Evolutionary conservation across 2,797 vertebrate genomes (phyloP).

Genomic region (Spea hammondii): DNA sequence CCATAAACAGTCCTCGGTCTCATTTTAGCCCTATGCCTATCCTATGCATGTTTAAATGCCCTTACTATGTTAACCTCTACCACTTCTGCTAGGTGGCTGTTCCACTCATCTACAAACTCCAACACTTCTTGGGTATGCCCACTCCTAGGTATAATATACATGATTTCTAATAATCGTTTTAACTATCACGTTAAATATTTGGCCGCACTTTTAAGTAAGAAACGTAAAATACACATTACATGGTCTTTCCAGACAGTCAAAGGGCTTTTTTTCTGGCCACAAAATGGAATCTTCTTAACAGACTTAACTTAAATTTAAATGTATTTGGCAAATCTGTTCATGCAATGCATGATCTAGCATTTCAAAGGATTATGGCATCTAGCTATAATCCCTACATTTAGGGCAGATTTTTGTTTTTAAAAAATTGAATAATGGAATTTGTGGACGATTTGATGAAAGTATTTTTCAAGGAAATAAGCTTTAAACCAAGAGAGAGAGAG

Average conservation of each 20-base stretch:
- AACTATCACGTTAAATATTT: no score
- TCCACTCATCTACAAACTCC: no score
- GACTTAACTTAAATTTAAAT: constrained; percentile 32
- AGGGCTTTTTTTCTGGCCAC: not conserved
- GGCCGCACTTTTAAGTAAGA: no score
- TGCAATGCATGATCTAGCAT: constrained; percentile 18
- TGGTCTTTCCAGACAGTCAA: constrained; percentile 16
- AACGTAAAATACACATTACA: not conserved
- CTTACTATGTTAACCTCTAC: no score
- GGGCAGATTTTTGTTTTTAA: constrained; percentile 13
- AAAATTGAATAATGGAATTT: constrained; percentile 40
- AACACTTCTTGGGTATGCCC: no score
- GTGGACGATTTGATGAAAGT: constrained; percentile 36
- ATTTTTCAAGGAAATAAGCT: constrained; percentile 45
- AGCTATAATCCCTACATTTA: constrained; percentile 26
- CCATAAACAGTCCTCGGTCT: no score
- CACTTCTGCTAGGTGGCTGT: no score
- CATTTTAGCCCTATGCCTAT: no score
- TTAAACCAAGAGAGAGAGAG: constrained; percentile 24
- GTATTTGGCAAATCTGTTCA: constrained; percentile 30
- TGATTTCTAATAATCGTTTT: no score
- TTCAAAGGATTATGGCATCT: constrained; percentile 44
- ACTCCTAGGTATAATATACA: no score
- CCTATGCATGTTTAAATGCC: no score
- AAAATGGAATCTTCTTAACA: not conserved